Base-by-base conservation (phyloP, 2,888 invertebrate genomes). In the Panorpa germanica region DNA sequence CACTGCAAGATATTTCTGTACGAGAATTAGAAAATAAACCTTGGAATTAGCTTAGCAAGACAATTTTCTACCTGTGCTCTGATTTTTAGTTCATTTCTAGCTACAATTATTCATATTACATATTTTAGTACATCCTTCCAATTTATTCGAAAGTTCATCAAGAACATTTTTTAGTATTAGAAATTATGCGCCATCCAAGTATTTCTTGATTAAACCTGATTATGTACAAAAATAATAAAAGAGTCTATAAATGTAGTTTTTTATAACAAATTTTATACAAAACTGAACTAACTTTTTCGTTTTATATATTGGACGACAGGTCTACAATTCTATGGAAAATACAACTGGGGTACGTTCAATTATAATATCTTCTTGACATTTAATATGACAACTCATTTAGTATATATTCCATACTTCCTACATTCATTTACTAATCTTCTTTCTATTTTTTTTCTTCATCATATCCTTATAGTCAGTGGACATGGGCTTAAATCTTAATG, bases 311-410 rank as follows among this genome's bases (percentile, higher is more conserved):
- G 13, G 23, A n/a, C 32, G 26, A 34, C 37, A 65, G 64, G 63
- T 66, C 53, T 70, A 70, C 63, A 68, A 69, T 63, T 69, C 69
- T 46, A 65, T 68, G 62, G 68, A 67, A 52, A 61, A 59, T 50
- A 57, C 58, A 46, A 49, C 57, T 45, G 56, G 54, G 63, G 65
- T 62, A 65, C 52, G 63, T 65, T 53, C 40, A 36, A 34, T 29
- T 27, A 25, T 17, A 29, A 24, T 25, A 22, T 22, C 18, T 12
- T 27, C 6, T 13, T 28, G 10, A 30, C 25, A 6, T 25, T 24
- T 28, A 24, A 28, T 8, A 16, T 10, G 12, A 10, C 9, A 14
- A 15, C 14, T 14, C 26, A 10, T 16, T 14, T 18, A 5, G 16
- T n/a, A 16, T 18, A 17, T 16, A 11, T 27, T 5, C 12, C 4